Evolutionary conservation across 2,888 invertebrate genomes (phyloP).

Genomic region (Mythimna albipuncta): DNA sequence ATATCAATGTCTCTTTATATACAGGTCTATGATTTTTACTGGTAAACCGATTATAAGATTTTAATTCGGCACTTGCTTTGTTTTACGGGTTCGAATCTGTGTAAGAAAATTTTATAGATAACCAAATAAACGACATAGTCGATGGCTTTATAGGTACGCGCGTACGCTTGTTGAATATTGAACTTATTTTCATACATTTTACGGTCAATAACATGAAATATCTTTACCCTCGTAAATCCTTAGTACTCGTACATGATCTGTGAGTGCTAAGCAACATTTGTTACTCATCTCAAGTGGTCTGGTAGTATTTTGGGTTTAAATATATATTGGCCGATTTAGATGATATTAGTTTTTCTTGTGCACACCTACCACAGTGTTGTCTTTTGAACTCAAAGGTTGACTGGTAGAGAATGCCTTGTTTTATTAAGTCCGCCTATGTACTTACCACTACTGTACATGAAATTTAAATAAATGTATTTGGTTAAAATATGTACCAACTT

Average conservation of each 20-base stretch:
- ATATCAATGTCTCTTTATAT: background rate
- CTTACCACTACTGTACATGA: too few relatives aligned
- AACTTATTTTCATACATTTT: conserved; percentile 4
- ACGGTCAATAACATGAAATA: conserved; percentile 14
- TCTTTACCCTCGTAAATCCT: conserved; percentile 27
- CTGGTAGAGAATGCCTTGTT: too few relatives aligned
- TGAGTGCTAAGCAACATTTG: conserved; percentile 19
- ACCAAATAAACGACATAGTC: background rate
- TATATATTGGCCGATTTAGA: background rate
- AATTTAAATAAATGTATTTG: too few relatives aligned
- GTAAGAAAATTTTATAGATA: background rate
- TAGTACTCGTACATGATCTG: conserved; percentile 6
- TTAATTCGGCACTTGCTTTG: background rate
- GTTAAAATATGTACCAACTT: too few relatives aligned
- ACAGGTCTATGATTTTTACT: background rate
- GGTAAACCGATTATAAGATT: background rate
- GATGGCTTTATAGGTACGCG: background rate
- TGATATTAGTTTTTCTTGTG: too few relatives aligned
- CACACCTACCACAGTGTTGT: too few relatives aligned
- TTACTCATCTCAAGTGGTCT: conserved; percentile 8
- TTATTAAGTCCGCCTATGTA: too few relatives aligned
- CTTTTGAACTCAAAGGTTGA: too few relatives aligned
- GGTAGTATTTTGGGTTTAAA: conserved; percentile 1
- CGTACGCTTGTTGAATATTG: background rate
- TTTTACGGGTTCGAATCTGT: conserved; percentile 3